A percentile compares a stretch with the other conserved stretches of the same genome.
Evolutionary conservation across 2,888 invertebrate genomes (phyloP).

Genomic region (Halocaridina rubra): DNA sequence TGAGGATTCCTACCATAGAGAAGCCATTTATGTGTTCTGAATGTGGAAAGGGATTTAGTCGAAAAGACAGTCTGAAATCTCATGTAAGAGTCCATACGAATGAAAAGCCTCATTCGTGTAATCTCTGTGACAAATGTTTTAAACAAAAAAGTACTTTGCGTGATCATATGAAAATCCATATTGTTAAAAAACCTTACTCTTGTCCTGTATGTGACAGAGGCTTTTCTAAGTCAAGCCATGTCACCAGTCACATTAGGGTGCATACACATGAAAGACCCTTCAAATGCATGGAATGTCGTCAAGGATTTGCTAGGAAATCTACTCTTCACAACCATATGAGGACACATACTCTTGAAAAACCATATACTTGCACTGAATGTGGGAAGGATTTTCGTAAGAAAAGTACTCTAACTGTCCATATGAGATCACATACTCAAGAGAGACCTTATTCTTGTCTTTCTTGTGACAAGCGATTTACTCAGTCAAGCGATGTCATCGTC

Average conservation of each 20-base stretch:
- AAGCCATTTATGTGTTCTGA: background rate
- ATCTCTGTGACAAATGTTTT: background rate
- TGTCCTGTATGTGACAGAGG: background rate
- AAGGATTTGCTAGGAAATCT: slow-evolving; percentile 23
- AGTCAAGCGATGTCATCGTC: slow-evolving; percentile 36
- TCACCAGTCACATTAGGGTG: slow-evolving; percentile 23
- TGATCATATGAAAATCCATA: background rate
- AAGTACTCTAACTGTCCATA: slow-evolving; percentile 45
- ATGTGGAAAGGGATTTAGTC: background rate
- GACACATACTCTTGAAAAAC: slow-evolving; percentile 43
- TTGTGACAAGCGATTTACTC: slow-evolving; percentile 52
- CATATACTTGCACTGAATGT: slow-evolving; percentile 41
- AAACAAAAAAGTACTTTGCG: background rate
- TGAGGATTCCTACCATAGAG: too few relatives aligned
- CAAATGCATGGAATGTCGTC: slow-evolving; percentile 17
- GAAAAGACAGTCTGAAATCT: background rate
- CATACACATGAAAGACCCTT: slow-evolving; percentile 38
- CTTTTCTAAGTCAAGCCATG: background rate
- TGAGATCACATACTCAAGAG: slow-evolving; percentile 50
- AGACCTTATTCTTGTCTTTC: slow-evolving; percentile 43
- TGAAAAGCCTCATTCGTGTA: background rate
- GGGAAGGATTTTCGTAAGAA: slow-evolving; percentile 42
- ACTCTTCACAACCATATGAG: slow-evolving; percentile 28
- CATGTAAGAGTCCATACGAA: background rate
- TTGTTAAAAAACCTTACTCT: background rate